These are phyloP conservation scores for Branchellion lobata DNA, from an alignment of 2,888 invertebrate genomes.

Conservation along the genomic window DNA sequence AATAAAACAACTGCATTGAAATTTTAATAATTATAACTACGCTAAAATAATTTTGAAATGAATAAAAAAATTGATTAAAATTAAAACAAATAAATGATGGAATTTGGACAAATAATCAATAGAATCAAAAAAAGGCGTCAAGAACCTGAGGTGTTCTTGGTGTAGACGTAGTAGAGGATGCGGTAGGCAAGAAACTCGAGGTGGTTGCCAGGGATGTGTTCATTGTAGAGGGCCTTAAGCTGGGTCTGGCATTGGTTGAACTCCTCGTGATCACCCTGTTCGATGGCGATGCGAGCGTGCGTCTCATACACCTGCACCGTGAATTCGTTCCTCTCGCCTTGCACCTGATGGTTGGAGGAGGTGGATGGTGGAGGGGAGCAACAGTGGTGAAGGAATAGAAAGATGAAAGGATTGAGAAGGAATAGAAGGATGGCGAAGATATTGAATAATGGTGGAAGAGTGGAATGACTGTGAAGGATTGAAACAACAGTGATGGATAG, in stretches of 20 bases:
- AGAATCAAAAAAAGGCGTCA: not conserved
- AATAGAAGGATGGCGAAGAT: too few species aligned
- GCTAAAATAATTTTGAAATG: not conserved
- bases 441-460: not conserved
- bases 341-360: conserved; percentile 72
- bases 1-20: too few species aligned
- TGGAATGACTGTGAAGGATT: too few species aligned
- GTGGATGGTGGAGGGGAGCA: too few species aligned
- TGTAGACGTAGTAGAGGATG: conserved; percentile 94
- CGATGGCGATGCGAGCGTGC: conserved; percentile 93
- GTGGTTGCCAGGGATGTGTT: conserved; percentile 65
- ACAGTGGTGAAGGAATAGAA: too few species aligned
- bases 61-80: not conserved
- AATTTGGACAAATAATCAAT: not conserved
- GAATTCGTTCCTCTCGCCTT: conserved; percentile 89
- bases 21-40: not conserved
- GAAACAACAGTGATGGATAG: too few species aligned
- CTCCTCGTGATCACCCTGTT: conserved; percentile 96
- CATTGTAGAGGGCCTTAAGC: conserved; percentile 82
- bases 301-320: conserved; percentile 98
- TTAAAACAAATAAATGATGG: not conserved
- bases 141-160: conserved; percentile 90
- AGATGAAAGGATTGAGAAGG: too few species aligned
- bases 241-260: conserved; percentile 99
- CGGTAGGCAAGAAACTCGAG: conserved; percentile 90